A percentile compares a stretch with the other conserved stretches of the same genome.
phyloP scores from a whole-genome alignment of 2,888 invertebrate species.

The Spilarctia lutea region DNA sequence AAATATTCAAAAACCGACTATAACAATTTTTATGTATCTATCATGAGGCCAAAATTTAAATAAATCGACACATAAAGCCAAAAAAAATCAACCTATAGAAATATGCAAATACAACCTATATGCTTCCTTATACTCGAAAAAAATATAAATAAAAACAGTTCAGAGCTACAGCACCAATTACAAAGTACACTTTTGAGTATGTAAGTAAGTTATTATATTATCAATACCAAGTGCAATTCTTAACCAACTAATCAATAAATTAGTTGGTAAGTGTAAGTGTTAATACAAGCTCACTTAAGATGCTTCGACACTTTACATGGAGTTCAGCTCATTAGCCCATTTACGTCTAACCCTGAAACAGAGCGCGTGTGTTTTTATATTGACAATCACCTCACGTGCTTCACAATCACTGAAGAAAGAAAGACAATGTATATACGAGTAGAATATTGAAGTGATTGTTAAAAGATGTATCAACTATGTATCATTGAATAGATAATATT shows the following conservation, averaged over 20 bases:
- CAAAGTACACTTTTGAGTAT: neutral
- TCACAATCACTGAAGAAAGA: neutral
- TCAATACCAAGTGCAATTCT: neutral
- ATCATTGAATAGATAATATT: no score
- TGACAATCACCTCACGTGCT: constrained; percentile 6
- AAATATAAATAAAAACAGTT: neutral
- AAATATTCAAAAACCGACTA: no score
- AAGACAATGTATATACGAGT: no score
- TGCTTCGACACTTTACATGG: neutral
- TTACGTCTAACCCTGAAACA: constrained; percentile 12
- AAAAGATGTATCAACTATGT: no score
- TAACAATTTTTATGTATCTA: no score
- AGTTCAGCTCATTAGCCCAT: constrained; percentile 5
- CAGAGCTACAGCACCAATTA: neutral
- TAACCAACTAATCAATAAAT: neutral
- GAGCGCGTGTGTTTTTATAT: constrained; percentile 1
- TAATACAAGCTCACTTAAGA: neutral
- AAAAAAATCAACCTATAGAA: no score
- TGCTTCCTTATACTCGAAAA: neutral
- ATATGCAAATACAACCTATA: neutral
- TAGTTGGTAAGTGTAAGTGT: neutral
- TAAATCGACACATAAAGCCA: no score
- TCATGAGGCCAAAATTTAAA: no score
- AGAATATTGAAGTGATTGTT: no score
- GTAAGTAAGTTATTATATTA: neutral